Evolutionary conservation across 2,113 vertebrate species (phyloP).

Genomic region (Hirundichthys speculiger): DNA sequence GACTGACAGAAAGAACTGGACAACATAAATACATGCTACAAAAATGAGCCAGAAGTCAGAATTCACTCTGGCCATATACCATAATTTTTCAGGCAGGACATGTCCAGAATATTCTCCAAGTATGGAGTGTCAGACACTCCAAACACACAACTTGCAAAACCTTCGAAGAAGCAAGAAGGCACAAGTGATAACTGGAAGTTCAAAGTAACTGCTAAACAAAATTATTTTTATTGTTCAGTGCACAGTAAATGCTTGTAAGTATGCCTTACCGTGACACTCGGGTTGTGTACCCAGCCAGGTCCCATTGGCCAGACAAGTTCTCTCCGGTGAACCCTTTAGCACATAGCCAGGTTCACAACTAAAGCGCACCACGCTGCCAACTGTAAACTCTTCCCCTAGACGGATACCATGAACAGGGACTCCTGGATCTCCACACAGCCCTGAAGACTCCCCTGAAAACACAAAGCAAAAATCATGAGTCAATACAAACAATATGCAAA

Average conservation of each 20-base stretch:
- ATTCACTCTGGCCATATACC: too few species aligned
- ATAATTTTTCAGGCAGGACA: too few species aligned
- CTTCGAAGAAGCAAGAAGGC: neutral
- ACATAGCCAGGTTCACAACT: conserved; percentile 93
- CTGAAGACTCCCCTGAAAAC: conserved; percentile 83
- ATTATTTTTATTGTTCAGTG: neutral
- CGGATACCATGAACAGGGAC: conserved; percentile 91
- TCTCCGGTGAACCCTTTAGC: conserved; percentile 89
- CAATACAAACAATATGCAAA: too few species aligned
- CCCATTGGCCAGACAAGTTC: conserved; percentile 86
- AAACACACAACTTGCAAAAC: neutral
- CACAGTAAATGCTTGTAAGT: neutral
- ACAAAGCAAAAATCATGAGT: neutral
- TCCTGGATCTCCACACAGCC: conserved; percentile 92
- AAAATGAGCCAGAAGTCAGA: too few species aligned
- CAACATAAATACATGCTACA: neutral
- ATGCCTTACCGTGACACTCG: conserved; percentile 90
- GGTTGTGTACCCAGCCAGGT: conserved; percentile 91
- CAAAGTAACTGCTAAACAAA: neutral
- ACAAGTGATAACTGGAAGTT: neutral
- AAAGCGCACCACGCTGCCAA: conserved; percentile 86
- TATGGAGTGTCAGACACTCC: too few species aligned
- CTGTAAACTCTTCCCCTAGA: conserved; percentile 87
- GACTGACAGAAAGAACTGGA: neutral
- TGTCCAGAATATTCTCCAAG: too few species aligned